A percentile compares a stretch with the other conserved stretches of the same genome.
phyloP scores from a whole-genome alignment of 2,797 vertebrate species.

The Sebastes dallii region DNA sequence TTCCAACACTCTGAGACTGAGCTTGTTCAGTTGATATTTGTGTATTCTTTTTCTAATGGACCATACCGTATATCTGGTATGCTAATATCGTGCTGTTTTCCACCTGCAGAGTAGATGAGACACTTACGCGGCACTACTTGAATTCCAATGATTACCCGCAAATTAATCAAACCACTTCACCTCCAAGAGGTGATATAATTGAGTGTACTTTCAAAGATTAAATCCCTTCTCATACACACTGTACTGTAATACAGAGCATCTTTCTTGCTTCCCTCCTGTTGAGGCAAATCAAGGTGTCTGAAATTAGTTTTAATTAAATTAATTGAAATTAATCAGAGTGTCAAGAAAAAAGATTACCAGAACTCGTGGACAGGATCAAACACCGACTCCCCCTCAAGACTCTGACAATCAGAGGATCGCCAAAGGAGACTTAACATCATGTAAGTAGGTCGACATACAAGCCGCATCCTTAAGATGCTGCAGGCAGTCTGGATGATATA shows the following conservation, averaged over 20 bases:
- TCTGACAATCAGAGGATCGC: not conserved
- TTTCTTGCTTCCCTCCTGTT: conserved; percentile 9
- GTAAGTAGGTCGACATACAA: not conserved
- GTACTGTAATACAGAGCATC: not conserved
- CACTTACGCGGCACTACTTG: conserved; percentile 32
- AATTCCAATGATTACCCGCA: conserved; percentile 53
- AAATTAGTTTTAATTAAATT: conserved; percentile 48
- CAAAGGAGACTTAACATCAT: not conserved
- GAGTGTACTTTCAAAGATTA: conserved; percentile 32
- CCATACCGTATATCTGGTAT: conserved; percentile 1
- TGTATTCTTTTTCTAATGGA: not conserved
- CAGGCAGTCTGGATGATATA: not conserved
- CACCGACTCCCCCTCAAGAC: not conserved
- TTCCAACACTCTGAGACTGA: not conserved
- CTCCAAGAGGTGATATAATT: conserved; percentile 36
- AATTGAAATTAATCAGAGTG: conserved; percentile 35
- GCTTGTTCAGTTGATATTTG: not conserved
- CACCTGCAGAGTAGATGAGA: conserved; percentile 48
- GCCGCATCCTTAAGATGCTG: not conserved
- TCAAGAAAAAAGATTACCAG: not conserved
- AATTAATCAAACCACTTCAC: conserved; percentile 59
- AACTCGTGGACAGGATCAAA: not conserved
- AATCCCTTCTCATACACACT: conserved; percentile 18
- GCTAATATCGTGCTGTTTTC: conserved; percentile 22
- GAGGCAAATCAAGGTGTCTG: conserved; percentile 43